These are phyloP conservation scores for Astropecten irregularis DNA, from an alignment of 53 echinoderm and acorn worm genomes.

Conservation along the genomic window DNA sequence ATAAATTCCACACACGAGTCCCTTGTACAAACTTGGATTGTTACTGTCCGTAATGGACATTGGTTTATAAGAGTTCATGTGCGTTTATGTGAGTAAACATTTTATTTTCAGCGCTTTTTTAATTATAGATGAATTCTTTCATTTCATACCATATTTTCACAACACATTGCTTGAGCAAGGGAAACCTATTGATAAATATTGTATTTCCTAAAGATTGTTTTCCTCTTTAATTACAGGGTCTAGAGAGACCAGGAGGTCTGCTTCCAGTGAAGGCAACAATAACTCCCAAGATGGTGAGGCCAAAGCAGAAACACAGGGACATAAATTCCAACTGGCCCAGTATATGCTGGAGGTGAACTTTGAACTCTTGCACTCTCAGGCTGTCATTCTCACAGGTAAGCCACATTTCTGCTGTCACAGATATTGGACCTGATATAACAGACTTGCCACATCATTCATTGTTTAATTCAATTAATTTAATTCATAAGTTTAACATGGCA, in stretches of 20 bases:
- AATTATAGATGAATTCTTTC: no score
- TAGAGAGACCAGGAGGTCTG: slow-evolving; percentile 15
- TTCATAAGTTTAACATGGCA: neutral
- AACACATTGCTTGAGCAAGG: no score
- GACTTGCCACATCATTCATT: no score
- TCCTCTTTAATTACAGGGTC: neutral
- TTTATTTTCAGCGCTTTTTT: neutral
- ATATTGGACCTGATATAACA: no score
- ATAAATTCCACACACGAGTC: no score
- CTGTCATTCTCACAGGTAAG: slow-evolving; percentile 72
- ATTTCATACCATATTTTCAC: no score
- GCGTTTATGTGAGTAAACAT: slow-evolving; percentile 7
- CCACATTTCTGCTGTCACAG: no score
- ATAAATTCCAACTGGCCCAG: slow-evolving; percentile 23
- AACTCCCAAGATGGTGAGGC: neutral
- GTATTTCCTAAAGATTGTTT: no score
- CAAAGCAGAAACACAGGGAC: neutral
- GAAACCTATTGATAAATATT: no score
- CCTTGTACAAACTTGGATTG: no score
- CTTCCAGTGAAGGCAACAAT: neutral
- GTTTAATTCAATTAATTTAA: no score
- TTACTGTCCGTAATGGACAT: no score
- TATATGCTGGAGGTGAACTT: slow-evolving; percentile 68
- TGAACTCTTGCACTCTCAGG: slow-evolving; percentile 76
- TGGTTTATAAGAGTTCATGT: neutral